phyloP scores from a whole-genome alignment of 2,888 invertebrate species.

The Geophilus truncorum region DNA sequence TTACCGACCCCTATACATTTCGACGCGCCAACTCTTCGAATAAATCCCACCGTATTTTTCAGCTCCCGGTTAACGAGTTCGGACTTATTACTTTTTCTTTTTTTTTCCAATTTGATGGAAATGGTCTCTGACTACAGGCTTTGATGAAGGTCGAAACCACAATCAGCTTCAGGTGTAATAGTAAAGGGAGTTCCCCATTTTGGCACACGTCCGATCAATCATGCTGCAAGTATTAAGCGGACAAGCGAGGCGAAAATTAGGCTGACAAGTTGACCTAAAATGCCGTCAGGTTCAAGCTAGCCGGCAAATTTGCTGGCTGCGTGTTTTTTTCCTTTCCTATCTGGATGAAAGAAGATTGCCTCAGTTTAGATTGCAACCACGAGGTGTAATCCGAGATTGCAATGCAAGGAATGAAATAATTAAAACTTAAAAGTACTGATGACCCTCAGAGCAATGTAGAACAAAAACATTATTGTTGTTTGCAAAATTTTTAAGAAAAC shows the following conservation, averaged over 20 bases:
- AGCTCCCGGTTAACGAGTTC: not conserved
- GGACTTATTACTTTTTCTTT: not conserved
- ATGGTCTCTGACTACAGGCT: not conserved
- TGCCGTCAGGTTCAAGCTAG: not conserved
- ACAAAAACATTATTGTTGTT: no score
- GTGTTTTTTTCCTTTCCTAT: no score
- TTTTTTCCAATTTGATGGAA: not conserved
- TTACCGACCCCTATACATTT: not conserved
- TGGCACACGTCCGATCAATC: slow-evolving; percentile 6
- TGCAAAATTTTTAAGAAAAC: no score
- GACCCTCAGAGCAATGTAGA: no score
- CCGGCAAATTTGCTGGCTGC: no score
- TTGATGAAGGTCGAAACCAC: not conserved
- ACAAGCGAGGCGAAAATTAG: slow-evolving; percentile 16
- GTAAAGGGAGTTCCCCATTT: not conserved
- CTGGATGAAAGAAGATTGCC: no score
- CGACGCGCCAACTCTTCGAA: not conserved
- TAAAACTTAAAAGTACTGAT: no score
- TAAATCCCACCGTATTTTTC: not conserved
- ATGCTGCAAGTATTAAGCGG: not conserved
- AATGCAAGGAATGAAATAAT: no score
- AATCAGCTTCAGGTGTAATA: not conserved
- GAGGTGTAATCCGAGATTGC: no score
- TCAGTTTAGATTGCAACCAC: no score
- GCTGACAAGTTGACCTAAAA: not conserved